Percentiles rank a stretch among this genome's conserved stretches.
Conservation (phyloP, 2,888 invertebrate species). For the Megalurothrips usitatus region DNA sequence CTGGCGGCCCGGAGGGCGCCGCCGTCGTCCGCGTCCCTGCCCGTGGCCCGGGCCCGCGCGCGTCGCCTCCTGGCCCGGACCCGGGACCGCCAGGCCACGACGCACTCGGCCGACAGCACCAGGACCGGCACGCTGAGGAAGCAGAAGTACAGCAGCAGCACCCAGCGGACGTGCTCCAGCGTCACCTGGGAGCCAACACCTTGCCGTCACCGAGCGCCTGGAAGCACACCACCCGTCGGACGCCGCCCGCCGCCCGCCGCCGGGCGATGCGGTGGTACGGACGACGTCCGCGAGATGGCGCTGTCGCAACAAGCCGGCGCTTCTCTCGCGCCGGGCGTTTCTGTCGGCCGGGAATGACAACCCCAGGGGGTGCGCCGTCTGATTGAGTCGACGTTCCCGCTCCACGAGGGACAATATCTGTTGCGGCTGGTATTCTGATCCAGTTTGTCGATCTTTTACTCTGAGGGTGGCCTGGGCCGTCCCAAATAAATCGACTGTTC, state of each 20-base stretch:
- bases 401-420: background rate
- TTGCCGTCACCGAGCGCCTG: no score
- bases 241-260: no score
- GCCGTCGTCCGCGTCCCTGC: background rate
- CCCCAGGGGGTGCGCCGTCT: background rate
- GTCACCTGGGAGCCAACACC: background rate
- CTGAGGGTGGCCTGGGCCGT: background rate
- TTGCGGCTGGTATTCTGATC: background rate
- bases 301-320: no score
- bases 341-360: background rate
- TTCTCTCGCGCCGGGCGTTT: no score
- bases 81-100: background rate
- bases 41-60: background rate
- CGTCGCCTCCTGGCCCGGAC: background rate
- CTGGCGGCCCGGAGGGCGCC: background rate
- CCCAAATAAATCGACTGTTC: no score
- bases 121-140: background rate
- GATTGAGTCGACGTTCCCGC: background rate
- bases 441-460: background rate
- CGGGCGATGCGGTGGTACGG: no score
- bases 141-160: background rate
- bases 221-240: no score
- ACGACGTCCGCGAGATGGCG: no score
- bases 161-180: slow-evolving; percentile 13
- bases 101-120: slow-evolving; percentile 6